Base-by-base conservation (phyloP, 2,888 invertebrate species). In the Atrina japonica region DNA sequence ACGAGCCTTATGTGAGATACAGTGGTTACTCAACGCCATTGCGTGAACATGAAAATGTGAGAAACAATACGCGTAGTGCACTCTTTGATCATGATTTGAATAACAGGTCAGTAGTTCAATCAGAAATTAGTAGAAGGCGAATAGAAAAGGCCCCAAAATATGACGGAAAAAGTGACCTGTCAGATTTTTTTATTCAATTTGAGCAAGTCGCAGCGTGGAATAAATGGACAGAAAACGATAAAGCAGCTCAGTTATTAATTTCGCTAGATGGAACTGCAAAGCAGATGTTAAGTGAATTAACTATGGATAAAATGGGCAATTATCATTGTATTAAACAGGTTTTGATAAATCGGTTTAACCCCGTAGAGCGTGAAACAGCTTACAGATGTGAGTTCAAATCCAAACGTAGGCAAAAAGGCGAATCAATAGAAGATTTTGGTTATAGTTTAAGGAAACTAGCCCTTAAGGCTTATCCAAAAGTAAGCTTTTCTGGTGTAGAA, bases 311-410 rank as follows among this genome's bases (percentile, higher is more conserved):
- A 35, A 7, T 3, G 18, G 11, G 29, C 3, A 30, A 49, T 35
- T 61, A 61, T 47, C 30, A 3, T 2, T 14, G 29, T 6, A 14
- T 61, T 18, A 61, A 27, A 49, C 27, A 47, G 23, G 23, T 35
- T 5, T 6, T 61, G 2, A 27, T 27, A 14, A 47, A 61, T 29
- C 27, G 60, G 18, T 61, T 61, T 29, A 27, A 61, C 16, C 60
- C 49, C 3, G 25, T 18, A 61, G 60, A 61, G 47, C n/a, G 21
- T 23, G 59, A 59, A 43, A 43, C 45, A 16, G 59, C 43, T 43
- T 40, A 40, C 45, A 43, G 59, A 7, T 61, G 60, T 41, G 60
- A 61, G 27, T 53, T 53, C 14, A 53, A 29, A n/a, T 27, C 23
- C 2, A 53, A 29, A 53, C 23, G 30, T 9, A 45, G 47, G 9